phyloP scores from a whole-genome alignment of 2,113 vertebrate species.

The Zapus hudsonius region DNA sequence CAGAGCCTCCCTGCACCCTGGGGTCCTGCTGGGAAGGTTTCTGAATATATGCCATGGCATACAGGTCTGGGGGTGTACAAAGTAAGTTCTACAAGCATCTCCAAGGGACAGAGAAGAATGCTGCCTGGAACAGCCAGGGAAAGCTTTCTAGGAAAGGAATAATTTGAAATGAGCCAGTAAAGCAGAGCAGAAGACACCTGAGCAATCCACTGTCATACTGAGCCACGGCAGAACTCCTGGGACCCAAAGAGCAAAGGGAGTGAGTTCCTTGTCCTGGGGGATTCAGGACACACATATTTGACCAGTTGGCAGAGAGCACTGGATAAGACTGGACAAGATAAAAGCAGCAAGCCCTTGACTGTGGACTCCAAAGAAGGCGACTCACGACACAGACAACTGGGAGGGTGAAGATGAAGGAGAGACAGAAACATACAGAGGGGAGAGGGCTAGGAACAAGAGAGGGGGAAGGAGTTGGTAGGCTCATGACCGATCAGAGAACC shows the following conservation, averaged over 20 bases:
- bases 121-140: background rate
- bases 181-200: background rate
- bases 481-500: background rate
- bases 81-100: background rate
- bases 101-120: background rate
- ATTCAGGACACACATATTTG: background rate
- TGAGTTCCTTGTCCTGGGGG: background rate
- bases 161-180: background rate
- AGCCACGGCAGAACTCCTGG: background rate
- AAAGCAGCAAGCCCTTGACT: no score
- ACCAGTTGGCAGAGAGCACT: background rate
- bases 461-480: background rate
- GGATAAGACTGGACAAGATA: background rate
- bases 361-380: background rate
- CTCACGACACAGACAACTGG: background rate
- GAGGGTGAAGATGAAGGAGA: background rate
- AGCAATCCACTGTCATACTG: background rate
- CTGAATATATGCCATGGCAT: background rate
- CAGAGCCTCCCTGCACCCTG: background rate
- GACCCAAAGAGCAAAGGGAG: background rate
- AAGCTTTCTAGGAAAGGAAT: constrained; percentile 32
- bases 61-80: background rate
- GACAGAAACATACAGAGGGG: background rate
- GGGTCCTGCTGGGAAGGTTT: background rate
- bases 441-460: background rate